phyloP scores from a whole-genome alignment of 1,140 invertebrate genomes.

The Chironomus striatipennis region DNA sequence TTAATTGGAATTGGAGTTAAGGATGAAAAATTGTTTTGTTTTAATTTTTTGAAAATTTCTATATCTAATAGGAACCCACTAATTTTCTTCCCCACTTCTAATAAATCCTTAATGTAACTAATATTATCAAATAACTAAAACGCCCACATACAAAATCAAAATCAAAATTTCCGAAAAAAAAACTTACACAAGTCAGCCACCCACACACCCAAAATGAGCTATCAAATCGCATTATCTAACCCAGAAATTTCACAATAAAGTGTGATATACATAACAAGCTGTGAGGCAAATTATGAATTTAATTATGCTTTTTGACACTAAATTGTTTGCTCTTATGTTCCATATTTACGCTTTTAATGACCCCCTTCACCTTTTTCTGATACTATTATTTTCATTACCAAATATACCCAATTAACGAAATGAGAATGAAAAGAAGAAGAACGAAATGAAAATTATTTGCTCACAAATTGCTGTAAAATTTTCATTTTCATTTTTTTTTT shows the following conservation, averaged over 20 bases:
- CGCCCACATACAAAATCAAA: no score
- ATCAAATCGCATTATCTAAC: no score
- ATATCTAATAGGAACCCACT: no score
- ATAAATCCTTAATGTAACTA: no score
- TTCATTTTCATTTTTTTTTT: not conserved
- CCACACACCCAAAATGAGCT: no score
- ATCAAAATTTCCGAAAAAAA: no score
- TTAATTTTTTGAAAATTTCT: no score
- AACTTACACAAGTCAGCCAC: not conserved
- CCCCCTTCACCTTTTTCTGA: conserved; percentile 4
- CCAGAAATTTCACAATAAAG: not conserved
- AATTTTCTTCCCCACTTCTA: no score
- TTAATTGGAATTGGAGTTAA: no score
- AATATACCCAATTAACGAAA: conserved; percentile 3
- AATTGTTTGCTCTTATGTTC: not conserved
- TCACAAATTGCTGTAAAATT: not conserved
- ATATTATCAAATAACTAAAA: no score
- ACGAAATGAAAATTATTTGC: not conserved
- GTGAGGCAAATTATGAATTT: conserved; percentile 7
- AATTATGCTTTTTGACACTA: conserved; percentile 13
- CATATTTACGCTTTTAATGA: not conserved
- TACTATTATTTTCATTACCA: not conserved
- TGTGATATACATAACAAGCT: not conserved
- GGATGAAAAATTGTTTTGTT: no score
- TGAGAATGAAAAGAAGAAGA: not conserved